phyloP scores from a whole-genome alignment of 2,113 vertebrate genomes.

The Macrotis lagotis region DNA sequence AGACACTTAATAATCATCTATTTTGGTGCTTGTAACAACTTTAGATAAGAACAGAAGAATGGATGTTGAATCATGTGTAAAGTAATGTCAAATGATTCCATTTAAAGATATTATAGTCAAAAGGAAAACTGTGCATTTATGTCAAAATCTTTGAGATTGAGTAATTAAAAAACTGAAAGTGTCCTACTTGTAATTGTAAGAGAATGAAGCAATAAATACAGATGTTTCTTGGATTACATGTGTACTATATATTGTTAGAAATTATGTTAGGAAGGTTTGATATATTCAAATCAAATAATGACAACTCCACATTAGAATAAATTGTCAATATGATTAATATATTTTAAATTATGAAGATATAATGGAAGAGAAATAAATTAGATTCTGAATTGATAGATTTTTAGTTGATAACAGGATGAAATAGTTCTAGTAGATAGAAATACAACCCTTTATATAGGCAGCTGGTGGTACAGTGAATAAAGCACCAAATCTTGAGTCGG shows the following conservation, averaged over 20 bases:
- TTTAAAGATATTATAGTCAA: not conserved
- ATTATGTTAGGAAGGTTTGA: not conserved
- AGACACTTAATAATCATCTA: no score
- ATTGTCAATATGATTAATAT: not conserved
- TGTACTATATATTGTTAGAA: not conserved
- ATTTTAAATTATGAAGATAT: not conserved
- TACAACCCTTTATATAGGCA: not conserved
- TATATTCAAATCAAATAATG: not conserved
- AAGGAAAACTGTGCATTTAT: not conserved
- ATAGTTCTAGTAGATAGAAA: not conserved
- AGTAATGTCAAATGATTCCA: not conserved
- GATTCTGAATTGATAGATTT: not conserved
- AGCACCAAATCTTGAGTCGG: not conserved
- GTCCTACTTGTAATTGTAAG: not conserved
- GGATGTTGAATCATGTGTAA: not conserved
- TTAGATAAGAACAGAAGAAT: not conserved
- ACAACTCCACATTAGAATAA: not conserved
- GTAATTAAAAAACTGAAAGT: not conserved
- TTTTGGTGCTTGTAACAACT: not conserved
- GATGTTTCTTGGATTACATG: not conserved
- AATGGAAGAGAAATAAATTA: not conserved
- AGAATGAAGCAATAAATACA: not conserved
- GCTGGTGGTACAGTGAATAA: not conserved
- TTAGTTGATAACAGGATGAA: not conserved
- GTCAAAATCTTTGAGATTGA: not conserved